phyloP scores from a whole-genome alignment of 2,888 invertebrate genomes.

The Caenorhabditis sp. region DNA sequence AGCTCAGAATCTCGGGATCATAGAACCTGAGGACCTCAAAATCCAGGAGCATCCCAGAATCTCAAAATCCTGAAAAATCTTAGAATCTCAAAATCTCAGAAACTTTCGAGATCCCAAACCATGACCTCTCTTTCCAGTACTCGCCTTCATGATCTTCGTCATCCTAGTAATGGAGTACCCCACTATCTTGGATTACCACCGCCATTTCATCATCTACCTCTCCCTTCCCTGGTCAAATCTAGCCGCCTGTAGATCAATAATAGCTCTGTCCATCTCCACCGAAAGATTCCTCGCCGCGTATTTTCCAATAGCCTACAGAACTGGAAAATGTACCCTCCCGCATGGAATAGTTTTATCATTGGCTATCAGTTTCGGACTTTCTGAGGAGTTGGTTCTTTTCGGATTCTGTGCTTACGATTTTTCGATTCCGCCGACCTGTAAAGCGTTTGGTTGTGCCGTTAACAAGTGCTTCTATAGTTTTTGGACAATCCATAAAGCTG shows the following conservation, averaged over 20 bases:
- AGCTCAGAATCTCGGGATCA: background rate
- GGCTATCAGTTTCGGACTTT: background rate
- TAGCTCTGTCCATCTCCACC: conserved; percentile 10
- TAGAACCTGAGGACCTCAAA: background rate
- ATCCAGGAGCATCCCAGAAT: too few species aligned
- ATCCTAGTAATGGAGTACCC: background rate
- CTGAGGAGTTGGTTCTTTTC: conserved; percentile 10
- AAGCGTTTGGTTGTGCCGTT: conserved; percentile 21
- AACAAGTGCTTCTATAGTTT: conserved; percentile 35
- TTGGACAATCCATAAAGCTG: conserved; percentile 40
- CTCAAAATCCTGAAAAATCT: too few species aligned
- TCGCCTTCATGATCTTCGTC: conserved; percentile 6
- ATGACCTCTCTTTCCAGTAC: conserved; percentile 20
- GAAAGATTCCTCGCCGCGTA: conserved; percentile 21
- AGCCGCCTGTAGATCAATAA: conserved; percentile 28
- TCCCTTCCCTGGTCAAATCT: conserved; percentile 38
- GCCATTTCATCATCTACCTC: background rate
- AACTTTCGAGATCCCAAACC: too few species aligned
- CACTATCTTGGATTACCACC: background rate
- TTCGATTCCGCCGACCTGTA: conserved; percentile 9
- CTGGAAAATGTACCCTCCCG: background rate
- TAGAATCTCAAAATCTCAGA: too few species aligned
- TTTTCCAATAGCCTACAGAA: conserved; percentile 16
- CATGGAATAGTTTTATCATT: background rate
- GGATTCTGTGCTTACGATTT: conserved; percentile 15